Evolutionary conservation across 1,140 invertebrate species (phyloP).

Genomic region (Grapholita molesta): DNA sequence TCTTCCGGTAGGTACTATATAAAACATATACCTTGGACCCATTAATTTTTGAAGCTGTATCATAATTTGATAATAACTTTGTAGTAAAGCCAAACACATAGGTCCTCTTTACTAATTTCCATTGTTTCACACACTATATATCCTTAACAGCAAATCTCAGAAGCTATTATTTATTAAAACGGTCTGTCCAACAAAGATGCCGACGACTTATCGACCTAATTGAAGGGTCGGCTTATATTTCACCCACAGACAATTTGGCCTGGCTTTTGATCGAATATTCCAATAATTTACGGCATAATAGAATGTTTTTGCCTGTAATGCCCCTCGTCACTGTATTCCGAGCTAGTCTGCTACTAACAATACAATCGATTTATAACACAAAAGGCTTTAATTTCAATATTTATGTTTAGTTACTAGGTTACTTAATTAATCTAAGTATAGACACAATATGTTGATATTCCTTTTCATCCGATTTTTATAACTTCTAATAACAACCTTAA

Average conservation of each 20-base stretch:
- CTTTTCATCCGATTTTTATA: too few species aligned
- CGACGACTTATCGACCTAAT: slow-evolving; percentile 13
- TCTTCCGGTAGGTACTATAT: too few species aligned
- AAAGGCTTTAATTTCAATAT: background rate
- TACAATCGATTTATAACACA: slow-evolving; percentile 2
- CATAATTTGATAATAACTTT: too few species aligned
- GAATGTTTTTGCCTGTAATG: slow-evolving; percentile 14
- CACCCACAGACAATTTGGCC: background rate
- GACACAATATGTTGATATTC: too few species aligned
- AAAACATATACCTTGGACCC: too few species aligned
- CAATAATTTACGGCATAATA: slow-evolving; percentile 1
- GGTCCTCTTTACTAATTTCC: too few species aligned
- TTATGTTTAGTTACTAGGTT: background rate
- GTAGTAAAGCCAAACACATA: too few species aligned
- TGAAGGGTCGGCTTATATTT: slow-evolving; percentile 10
- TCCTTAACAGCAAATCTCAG: background rate
- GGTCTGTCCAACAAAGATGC: background rate
- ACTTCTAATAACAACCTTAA: too few species aligned
- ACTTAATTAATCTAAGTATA: too few species aligned
- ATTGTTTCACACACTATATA: background rate
- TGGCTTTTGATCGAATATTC: slow-evolving; percentile 11
- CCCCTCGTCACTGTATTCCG: slow-evolving; percentile 1
- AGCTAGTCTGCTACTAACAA: slow-evolving; percentile 1
- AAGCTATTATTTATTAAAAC: slow-evolving; percentile 10
- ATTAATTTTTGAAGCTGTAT: too few species aligned